Base-by-base conservation (phyloP, 2,797 vertebrate species). In the Leptodactylus fallax region DNA sequence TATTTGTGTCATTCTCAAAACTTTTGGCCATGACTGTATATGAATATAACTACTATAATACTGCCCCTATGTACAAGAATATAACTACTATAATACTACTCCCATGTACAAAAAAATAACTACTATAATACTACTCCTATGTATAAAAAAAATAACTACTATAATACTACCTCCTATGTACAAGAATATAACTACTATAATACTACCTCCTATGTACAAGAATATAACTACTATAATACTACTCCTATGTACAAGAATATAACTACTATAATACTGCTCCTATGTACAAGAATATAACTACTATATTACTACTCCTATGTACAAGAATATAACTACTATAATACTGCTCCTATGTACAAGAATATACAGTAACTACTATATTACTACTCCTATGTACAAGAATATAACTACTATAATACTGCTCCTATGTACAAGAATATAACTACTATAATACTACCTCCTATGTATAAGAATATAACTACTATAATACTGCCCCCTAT, bases 361-460 rank as follows among this genome's bases (percentile, higher is more conserved):
- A 74, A 74, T 74, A 74, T 74, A 74, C n/a, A n/a, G n/a, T n/a
- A n/a, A 74, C 71, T 74, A 74, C 36, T 74, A 74, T 72, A 72
- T 19, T 72, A 72, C 69, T 72, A 16, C 67, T 58, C 56, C 69
- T 72, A 58, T 58, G 16, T 58, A 58, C 16, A 58, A 19, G 56
- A 58, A 58, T 58, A 58, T 58, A 58, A 19, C 56, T 58, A 58
- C 56, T 58, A 58, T 58, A 19, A 58, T 58, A 58, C 56, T 58
- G 56, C 56, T 17, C 16, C 56, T 58, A 58, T 58, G 56, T 58
- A 58, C 56, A 58, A 16, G 55, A 58, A 58, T 58, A 58, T 58
- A 58, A 58, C 55, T 58, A 58, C 55, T 58, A 16, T 58, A 58
- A 58, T 58, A 58, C 55, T 17, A 13, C 55, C 14, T n/a, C 14